These are phyloP conservation scores for Crotalus tigris DNA, from an alignment of 2,113 vertebrate species.

Conservation along the genomic window DNA sequence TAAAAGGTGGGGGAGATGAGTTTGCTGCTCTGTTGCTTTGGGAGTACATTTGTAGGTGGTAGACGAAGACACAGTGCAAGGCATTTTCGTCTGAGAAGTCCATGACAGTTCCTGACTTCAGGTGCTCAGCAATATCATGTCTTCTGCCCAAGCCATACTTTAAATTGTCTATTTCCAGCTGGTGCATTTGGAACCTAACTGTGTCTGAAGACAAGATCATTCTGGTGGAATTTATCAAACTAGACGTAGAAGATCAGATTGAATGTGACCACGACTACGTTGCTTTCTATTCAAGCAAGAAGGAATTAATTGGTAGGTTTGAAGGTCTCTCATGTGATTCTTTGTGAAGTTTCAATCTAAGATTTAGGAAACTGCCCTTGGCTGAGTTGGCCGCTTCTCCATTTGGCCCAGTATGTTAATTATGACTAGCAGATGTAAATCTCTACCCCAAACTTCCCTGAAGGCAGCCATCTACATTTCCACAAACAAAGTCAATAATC, in stretches of 20 bases:
- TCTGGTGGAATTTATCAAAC: neutral
- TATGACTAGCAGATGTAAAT: neutral
- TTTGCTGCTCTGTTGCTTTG: neutral
- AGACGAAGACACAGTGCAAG: neutral
- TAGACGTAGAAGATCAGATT: slow-evolving; percentile 1
- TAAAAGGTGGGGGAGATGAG: neutral
- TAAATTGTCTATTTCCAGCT: slow-evolving; percentile 19
- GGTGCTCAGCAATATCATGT: neutral
- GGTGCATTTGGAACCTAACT: slow-evolving; percentile 24
- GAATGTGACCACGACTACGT: neutral
- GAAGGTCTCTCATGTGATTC: neutral
- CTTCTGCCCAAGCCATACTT: neutral
- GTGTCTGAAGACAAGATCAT: slow-evolving; percentile 23
- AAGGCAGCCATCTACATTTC: too few relatives aligned
- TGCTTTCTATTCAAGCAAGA: neutral
- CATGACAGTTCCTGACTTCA: neutral
- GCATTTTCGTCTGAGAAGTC: neutral
- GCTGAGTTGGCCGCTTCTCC: neutral
- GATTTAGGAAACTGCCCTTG: neutral
- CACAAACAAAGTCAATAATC: too few relatives aligned
- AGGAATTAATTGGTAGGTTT: slow-evolving; percentile 1
- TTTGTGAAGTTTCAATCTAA: neutral
- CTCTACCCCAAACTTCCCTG: too few relatives aligned
- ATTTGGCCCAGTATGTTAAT: neutral
- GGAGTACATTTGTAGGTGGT: neutral